Base-by-base conservation (phyloP, 2,888 invertebrate genomes). In the Orchesella flavescens region DNA sequence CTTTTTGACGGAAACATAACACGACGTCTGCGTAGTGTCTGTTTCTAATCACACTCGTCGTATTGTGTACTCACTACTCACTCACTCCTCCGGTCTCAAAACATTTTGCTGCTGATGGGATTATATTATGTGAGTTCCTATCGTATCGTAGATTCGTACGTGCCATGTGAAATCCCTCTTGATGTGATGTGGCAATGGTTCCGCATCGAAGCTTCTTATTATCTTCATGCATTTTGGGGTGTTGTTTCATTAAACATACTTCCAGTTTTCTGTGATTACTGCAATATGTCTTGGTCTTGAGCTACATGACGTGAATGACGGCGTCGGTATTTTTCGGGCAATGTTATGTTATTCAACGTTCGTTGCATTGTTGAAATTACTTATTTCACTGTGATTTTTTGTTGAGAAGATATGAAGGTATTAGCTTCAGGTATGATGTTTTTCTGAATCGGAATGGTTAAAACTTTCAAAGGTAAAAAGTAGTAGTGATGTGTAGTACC, bases 171-270 rank as follows among this genome's bases (percentile, higher is more conserved):
- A 49, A 23, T 23, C 15, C 7, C 19, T 49, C n/a, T 34, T 34
- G 34, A 4, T 34, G 2, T 61, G 53, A 57, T 71, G 71, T 63
- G 71, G 78, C 78, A 49, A 61, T 79, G 61, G 78, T 79, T 79
- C 78, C 71, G 71, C 78, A 63, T 79, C 63, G 61, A 71, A 71
- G 53, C 71, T 46, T 79, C 71, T 71, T 61, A 79, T 79, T 79
- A 79, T 79, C 77, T 44, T 44, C 15, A 66, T n/a, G 17, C 53
- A 21, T 53, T 24, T 34, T 69, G 17, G 34, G 19, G 15, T 44
- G 19, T 53, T 69, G 44, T 69, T 69, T 69, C 69, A 69, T 69
- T 69, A 43, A 69, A 53, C 34, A 53, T 21, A 19, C 69, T 44
- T 69, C 44, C 69, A 34, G 44, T 15, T 69, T 68, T 23, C 49